Evolutionary conservation across 2,113 vertebrate species (phyloP).

Genomic region (Taxidea taxus): DNA sequence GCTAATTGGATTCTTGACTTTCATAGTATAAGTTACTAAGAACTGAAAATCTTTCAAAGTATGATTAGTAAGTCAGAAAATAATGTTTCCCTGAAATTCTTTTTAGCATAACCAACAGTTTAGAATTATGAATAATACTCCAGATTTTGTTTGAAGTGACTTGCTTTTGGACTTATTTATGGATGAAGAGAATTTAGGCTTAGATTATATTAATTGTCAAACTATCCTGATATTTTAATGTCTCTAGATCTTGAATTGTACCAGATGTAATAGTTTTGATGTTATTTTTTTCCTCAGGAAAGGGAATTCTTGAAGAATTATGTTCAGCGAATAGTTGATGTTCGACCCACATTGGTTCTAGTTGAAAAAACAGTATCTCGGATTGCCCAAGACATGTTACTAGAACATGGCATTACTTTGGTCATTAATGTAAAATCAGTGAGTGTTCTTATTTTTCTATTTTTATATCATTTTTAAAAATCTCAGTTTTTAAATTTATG

Average conservation of each 20-base stretch:
- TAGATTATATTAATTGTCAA: slow-evolving; percentile 2
- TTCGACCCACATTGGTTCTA: slow-evolving; percentile 95
- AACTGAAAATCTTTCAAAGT: slow-evolving; percentile 32
- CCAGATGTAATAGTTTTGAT: background rate
- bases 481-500: background rate
- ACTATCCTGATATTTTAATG: slow-evolving; percentile 24
- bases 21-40: slow-evolving; percentile 18
- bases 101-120: background rate
- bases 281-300: slow-evolving; percentile 84
- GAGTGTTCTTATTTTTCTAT: slow-evolving; percentile 72
- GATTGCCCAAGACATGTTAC: slow-evolving; percentile 97
- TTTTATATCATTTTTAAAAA: background rate
- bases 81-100: background rate
- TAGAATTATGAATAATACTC: background rate
- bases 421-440: slow-evolving; percentile 98
- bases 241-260: slow-evolving; percentile 1
- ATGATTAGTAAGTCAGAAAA: slow-evolving; percentile 9
- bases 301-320: slow-evolving; percentile 99
- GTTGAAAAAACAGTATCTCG: slow-evolving; percentile 99
- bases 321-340: slow-evolving; percentile 95
- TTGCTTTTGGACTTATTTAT: slow-evolving; percentile 25
- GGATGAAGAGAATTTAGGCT: background rate
- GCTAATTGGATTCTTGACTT: background rate
- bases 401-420: slow-evolving; percentile 97
- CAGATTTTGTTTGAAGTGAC: slow-evolving; percentile 13